phyloP scores from a whole-genome alignment of 1,140 invertebrate genomes.

The Lerema accius region DNA sequence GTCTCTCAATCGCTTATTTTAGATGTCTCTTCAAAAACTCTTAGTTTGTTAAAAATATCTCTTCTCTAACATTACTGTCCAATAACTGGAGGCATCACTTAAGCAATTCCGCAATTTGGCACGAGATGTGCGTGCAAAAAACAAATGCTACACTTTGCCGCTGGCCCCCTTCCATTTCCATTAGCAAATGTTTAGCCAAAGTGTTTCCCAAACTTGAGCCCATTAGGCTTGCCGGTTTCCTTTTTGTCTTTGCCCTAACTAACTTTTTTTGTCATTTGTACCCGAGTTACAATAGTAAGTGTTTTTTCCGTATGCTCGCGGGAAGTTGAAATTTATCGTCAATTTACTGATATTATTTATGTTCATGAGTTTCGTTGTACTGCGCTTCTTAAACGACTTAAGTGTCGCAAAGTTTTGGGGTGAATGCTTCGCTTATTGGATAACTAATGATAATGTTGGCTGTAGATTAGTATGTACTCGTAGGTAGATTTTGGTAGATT shows the following conservation, averaged over 20 bases:
- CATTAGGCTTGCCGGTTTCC: slow-evolving; percentile 63
- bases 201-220: slow-evolving; percentile 74
- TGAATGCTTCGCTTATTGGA: background rate
- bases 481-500: no score
- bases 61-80: slow-evolving; percentile 28
- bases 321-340: background rate
- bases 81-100: slow-evolving; percentile 31
- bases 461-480: no score
- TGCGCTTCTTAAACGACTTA: background rate
- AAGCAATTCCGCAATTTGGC: slow-evolving; percentile 56
- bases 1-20: no score
- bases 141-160: slow-evolving; percentile 50
- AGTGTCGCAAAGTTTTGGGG: background rate
- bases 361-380: background rate
- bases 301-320: slow-evolving; percentile 53
- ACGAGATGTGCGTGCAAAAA: slow-evolving; percentile 67
- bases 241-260: slow-evolving; percentile 75
- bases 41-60: slow-evolving; percentile 19
- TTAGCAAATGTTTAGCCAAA: slow-evolving; percentile 80
- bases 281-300: slow-evolving; percentile 53
- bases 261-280: slow-evolving; percentile 61
- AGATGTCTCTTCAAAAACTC: no score
- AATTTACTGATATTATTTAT: background rate
- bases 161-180: slow-evolving; percentile 79
- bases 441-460: no score